These are phyloP conservation scores for Halictus ligatus DNA, from an alignment of 2,888 invertebrate species.

Conservation along the genomic window DNA sequence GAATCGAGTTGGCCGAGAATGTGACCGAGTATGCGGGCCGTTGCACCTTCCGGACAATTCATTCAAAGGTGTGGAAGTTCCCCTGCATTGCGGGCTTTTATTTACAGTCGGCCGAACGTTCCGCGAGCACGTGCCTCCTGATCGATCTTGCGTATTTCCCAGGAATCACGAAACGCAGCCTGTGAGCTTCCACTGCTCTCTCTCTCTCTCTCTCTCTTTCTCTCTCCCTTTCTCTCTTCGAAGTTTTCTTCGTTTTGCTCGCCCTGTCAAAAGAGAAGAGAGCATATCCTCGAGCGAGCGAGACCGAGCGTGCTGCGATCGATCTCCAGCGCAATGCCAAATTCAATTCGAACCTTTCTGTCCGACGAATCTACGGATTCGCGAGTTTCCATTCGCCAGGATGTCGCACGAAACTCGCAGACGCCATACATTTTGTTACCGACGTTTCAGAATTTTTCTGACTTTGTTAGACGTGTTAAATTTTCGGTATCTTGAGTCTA, in stretches of 20 bases:
- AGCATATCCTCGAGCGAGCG: slow-evolving; percentile 11
- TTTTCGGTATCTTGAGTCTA: too few relatives aligned
- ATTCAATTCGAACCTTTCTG: slow-evolving; percentile 38
- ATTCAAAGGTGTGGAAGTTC: slow-evolving; percentile 39
- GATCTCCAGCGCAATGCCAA: slow-evolving; percentile 32
- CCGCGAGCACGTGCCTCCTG: slow-evolving; percentile 51
- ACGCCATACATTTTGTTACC: background rate
- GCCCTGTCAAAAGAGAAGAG: background rate
- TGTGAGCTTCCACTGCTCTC: background rate
- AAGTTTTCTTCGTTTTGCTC: background rate
- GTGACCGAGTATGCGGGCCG: slow-evolving; percentile 25
- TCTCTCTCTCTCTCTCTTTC: background rate
- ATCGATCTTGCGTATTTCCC: slow-evolving; percentile 53
- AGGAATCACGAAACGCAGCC: slow-evolving; percentile 43
- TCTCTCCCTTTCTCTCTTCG: background rate
- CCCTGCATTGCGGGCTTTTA: slow-evolving; percentile 66
- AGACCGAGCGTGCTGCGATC: slow-evolving; percentile 29
- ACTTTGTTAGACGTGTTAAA: too few relatives aligned
- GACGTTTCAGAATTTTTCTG: background rate
- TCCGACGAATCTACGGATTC: slow-evolving; percentile 3
- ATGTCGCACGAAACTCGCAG: background rate
- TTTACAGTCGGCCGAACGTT: slow-evolving; percentile 57
- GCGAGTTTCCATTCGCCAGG: background rate
- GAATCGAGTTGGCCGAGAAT: background rate
- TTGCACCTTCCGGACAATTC: slow-evolving; percentile 31